Evolutionary conservation across 1,140 invertebrate species (phyloP).

Genomic region (Lamellibrachia luymesi): DNA sequence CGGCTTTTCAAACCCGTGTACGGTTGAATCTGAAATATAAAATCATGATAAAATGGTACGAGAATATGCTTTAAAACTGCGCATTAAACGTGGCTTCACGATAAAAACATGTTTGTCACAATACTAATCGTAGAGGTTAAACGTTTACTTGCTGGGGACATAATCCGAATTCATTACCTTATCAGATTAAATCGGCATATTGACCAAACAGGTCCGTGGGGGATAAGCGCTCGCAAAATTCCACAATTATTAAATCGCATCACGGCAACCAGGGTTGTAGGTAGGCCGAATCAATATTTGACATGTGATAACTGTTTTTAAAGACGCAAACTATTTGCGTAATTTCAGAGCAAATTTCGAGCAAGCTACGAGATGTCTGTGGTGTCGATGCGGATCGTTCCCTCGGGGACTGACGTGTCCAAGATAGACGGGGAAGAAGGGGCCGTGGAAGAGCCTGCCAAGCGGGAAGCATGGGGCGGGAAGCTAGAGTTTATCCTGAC

Average conservation of each 20-base stretch:
- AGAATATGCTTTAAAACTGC: background rate
- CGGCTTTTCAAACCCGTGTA: background rate
- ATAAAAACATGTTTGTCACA: background rate
- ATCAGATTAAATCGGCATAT: background rate
- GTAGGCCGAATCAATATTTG: background rate
- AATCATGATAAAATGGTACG: background rate
- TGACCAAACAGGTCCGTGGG: background rate
- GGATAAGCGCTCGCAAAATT: background rate
- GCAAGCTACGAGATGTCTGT: background rate
- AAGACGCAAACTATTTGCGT: background rate
- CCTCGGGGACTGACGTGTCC: background rate
- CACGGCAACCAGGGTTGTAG: too few relatives aligned
- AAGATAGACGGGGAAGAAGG: background rate
- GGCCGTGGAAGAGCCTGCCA: conserved; percentile 8
- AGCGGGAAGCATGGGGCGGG: conserved; percentile 44
- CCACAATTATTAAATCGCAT: background rate
- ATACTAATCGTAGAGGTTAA: background rate
- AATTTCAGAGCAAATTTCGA: background rate
- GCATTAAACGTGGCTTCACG: background rate
- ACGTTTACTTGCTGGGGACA: background rate
- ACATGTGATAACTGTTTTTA: background rate
- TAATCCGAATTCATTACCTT: background rate
- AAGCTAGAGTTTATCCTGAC: conserved; percentile 57
- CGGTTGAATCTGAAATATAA: background rate
- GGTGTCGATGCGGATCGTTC: background rate